Evolutionary conservation across 2,797 vertebrate species (phyloP), one percentile per base, ranked within the genome.

Genomic region (Lemur catta): DNA sequence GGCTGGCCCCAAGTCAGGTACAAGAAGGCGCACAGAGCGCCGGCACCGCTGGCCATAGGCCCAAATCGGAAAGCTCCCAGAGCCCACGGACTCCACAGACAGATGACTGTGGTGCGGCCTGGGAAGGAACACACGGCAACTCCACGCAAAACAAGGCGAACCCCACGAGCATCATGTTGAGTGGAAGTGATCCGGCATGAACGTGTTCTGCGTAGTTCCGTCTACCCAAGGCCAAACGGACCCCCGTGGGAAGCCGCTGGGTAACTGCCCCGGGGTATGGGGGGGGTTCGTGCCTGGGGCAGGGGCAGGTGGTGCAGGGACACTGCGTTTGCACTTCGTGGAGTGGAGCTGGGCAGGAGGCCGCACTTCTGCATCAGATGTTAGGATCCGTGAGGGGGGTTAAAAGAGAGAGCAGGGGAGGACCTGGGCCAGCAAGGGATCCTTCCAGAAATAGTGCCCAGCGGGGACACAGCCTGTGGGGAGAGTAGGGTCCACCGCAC

Each of bases 111-210:
- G 1, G 0, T 12, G 3, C 6, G 2, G 33, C 69, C 50, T 28
- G 1, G 2, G 50, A 26, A 15, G 0, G 50, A 7, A n/a, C 10
- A 33, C 12, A 11, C 46, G 10, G 22, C 41, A 41, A 2, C 43
- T 12, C 11, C 22, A 2, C 0, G 4, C 35, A 12, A 2, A 4
- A 9, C 0, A 2, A 0, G 4, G 26, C 2, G 33, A 12, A 10
- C 35, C 75, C 48, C 6, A 7, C 2, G 5, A 4, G 22, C 20
- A 38, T 11, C 67, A 6, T 20, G 4, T 6, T 6, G 61, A 63
- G n/a, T 67, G n/a, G 22, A 8, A 57, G 55, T 24, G 22, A 7
- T 18, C 52, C 52, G 6, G 52, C 2, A 6, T 6, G 61, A 63
- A 17, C 35, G 65, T 67, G 65, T 35, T 35, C 24, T 28, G 38